A percentile compares a stretch with the other conserved stretches of the same genome.
These are phyloP conservation scores for Pygoscelis adeliae DNA, from an alignment of 2,113 vertebrate genomes.

Conservation along the genomic window DNA sequence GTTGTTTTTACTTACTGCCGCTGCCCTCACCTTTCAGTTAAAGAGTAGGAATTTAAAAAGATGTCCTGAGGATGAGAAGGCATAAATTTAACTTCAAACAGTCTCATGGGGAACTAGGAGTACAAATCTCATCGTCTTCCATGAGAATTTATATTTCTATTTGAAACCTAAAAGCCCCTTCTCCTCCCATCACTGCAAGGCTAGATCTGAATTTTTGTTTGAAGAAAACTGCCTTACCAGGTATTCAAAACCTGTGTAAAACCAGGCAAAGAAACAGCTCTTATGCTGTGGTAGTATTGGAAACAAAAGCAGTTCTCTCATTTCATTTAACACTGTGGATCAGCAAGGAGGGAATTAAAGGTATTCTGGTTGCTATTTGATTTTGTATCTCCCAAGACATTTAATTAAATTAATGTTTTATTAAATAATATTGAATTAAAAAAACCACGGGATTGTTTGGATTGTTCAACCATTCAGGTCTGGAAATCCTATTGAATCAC, in stretches of 20 bases:
- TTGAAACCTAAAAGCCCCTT: background rate
- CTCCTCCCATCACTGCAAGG: background rate
- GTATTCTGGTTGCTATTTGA: background rate
- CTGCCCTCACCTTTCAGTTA: background rate
- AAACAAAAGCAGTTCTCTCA: background rate
- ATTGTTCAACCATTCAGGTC: background rate
- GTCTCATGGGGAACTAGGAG: background rate
- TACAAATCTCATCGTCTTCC: background rate
- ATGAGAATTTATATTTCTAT: background rate
- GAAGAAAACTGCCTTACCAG: background rate
- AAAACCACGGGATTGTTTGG: background rate
- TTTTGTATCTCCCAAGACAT: background rate
- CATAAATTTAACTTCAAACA: background rate
- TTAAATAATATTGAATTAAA: background rate
- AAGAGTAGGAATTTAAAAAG: background rate
- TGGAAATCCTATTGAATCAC: slow-evolving; percentile 3
- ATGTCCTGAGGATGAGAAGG: background rate
- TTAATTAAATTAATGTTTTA: slow-evolving; percentile 13
- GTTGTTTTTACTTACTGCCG: background rate
- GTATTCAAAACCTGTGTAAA: background rate
- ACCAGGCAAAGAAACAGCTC: background rate
- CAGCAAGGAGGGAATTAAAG: background rate
- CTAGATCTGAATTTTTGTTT: background rate
- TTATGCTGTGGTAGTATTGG: background rate
- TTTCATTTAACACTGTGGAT: background rate